Base-by-base conservation (phyloP, 2,113 vertebrate genomes). In the Platichthys flesus region DNA sequence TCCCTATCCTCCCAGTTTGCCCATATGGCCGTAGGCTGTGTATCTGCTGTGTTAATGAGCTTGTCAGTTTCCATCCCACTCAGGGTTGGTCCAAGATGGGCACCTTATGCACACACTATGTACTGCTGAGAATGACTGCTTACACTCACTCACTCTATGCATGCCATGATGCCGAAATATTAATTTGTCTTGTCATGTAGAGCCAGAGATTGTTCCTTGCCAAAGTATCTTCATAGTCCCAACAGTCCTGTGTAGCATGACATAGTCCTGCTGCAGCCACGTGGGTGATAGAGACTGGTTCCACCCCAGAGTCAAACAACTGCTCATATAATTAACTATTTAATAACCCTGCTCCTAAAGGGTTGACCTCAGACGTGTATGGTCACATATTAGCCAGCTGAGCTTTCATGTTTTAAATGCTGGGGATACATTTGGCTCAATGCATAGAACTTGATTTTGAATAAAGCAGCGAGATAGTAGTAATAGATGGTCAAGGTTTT, bases 41-140 rank as follows among this genome's bases (percentile, higher is more conserved):
- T 84, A 82, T 88, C 76, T 73, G 37, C 87, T 76, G 78, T 88
- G 87, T 89, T 94, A 93, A 94, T 92, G 92, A 94, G 91, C 82
- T 79, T 89, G 90, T 90, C 88, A 82, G 83, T 78, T 85, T 88
- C 78, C 69, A 71, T 88, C 78, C 81, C 78, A 69, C 77, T 90
- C 85, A 85, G 78, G 56, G 9, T 9, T 67, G 40, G 64, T 69
- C 79, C 63, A 60, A 24, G 60, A 76, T 45, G 52, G 26, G 55
- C 71, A 74, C 28, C 71, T 67, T 55, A 79, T 74, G 40, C 79
- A 60, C 51, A 61, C 28, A 55, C 26, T 51, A 54, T 54, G 28
- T 55, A 54, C 71, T 59, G 67, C 51, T 40, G 37, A 61, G 60
- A 35, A 49, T 0, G 37, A 26, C 42, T 63, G 35, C 49, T 66